These are phyloP conservation scores for Patagioenas fasciata DNA, from an alignment of 2,113 vertebrate species.

Conservation along the genomic window DNA sequence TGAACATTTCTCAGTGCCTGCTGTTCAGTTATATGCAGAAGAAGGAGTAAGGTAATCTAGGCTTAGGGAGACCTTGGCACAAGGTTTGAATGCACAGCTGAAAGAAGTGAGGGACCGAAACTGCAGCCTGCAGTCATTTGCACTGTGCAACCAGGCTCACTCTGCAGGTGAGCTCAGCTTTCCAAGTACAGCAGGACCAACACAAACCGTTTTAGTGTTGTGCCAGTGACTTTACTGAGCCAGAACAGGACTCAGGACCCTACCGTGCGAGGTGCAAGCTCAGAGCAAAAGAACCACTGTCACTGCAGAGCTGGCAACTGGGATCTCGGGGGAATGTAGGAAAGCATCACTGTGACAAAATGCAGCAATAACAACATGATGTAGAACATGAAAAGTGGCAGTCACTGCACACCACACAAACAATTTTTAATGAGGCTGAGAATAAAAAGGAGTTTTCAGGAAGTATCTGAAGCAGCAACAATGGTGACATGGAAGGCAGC, in stretches of 20 bases:
- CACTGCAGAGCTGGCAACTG: fast-evolving
- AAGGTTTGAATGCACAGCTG: neutral
- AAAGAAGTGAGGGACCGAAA: neutral
- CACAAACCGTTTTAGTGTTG: neutral
- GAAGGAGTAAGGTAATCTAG: neutral
- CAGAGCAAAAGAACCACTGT: neutral
- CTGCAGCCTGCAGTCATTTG: fast-evolving
- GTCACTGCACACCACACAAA: neutral
- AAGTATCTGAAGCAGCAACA: neutral
- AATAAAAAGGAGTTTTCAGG: neutral
- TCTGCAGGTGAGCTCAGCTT: neutral
- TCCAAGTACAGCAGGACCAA: neutral
- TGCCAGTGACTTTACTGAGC: neutral
- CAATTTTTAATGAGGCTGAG: neutral
- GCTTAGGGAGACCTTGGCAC: neutral
- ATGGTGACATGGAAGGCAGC: fast-evolving
- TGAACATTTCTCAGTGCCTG: neutral
- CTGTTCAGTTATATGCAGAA: neutral
- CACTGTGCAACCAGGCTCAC: neutral
- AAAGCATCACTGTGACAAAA: neutral
- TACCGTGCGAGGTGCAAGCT: neutral
- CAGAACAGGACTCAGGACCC: neutral
- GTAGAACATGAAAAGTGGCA: neutral
- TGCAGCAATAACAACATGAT: neutral
- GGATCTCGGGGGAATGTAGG: neutral